Evolutionary conservation across 2,113 vertebrate species (phyloP), one percentile per base, ranked within the genome.

Genomic region (Nibea coibor): DNA sequence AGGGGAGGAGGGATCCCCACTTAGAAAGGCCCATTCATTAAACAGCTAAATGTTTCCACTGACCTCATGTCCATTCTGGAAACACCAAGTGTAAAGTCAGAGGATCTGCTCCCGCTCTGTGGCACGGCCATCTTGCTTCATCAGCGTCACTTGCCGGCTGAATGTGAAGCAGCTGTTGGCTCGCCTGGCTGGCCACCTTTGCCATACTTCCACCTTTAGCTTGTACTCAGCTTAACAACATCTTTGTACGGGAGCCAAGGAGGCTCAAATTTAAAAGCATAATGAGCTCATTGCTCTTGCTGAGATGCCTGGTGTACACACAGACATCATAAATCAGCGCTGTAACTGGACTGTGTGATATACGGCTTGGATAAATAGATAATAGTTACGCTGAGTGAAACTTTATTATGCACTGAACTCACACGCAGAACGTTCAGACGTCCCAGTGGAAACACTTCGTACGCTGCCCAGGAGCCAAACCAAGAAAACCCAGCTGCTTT

Each of bases 41-140:
- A 78, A 71, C 56, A 47, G 26, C 72, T 83, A 76, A 89, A 66
- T 73, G 69, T 92, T 92, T 92, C 88, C 91, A 91, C 75, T 93
- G 89, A 91, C 89, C 87, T 93, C 90, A 91, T 84, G 64, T 78
- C 71, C 81, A 78, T 20, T 75, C 35, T 75, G 70, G 61, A 81
- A 35, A 35, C 35, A 35, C 35, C 8, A 35, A 64, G 72, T 59
- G 76, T 83, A 77, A 87, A 70, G 72, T 79, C 14, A 56, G 57
- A 67, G 22, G 84, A 54, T 54, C 62, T 47, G 77, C 26, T 64
- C 62, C 62, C 22, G 3, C 57, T 72, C 51, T 35, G 53, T 43
- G 61, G 51, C 78, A 48, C 6, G 42, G 28, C 66, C 72, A 15
- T 79, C 75, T 42, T 26, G 11, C 28, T 19, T n/a, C 26, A 74